phyloP scores from a whole-genome alignment of 2,797 vertebrate species.

The Setipinna tenuifilis region DNA sequence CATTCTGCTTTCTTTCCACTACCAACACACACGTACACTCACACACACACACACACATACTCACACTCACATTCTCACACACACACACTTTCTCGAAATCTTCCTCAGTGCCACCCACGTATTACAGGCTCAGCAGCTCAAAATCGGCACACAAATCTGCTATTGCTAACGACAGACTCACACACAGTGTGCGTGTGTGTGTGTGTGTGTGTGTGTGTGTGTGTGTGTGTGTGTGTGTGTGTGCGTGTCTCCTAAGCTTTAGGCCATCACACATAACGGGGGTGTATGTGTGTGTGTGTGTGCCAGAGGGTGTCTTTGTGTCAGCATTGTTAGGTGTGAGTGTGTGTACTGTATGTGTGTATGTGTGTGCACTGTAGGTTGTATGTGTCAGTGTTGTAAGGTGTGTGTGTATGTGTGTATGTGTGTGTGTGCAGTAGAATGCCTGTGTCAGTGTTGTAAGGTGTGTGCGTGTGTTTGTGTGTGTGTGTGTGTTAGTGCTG shows the following conservation, averaged over 20 bases:
- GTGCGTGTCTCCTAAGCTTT: not conserved
- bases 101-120: too few species aligned
- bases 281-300: not conserved
- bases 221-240: not conserved
- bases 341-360: not conserved
- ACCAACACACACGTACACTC: not conserved
- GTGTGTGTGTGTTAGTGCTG: too few species aligned
- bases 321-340: not conserved
- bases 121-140: too few species aligned
- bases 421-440: constrained; percentile 5
- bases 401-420: not conserved
- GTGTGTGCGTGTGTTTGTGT: not conserved
- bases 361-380: constrained; percentile 1
- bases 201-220: not conserved
- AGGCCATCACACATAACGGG: too few species aligned
- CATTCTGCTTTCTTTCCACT: not conserved
- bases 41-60: not conserved
- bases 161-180: too few species aligned
- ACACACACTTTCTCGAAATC: too few species aligned
- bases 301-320: too few species aligned
- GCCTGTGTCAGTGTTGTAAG: not conserved
- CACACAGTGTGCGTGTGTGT: not conserved
- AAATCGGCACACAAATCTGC: too few species aligned
- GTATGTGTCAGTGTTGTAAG: not conserved
- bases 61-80: too few species aligned